phyloP scores from a whole-genome alignment of 2,113 vertebrate species.

The Canis aureus region DNA sequence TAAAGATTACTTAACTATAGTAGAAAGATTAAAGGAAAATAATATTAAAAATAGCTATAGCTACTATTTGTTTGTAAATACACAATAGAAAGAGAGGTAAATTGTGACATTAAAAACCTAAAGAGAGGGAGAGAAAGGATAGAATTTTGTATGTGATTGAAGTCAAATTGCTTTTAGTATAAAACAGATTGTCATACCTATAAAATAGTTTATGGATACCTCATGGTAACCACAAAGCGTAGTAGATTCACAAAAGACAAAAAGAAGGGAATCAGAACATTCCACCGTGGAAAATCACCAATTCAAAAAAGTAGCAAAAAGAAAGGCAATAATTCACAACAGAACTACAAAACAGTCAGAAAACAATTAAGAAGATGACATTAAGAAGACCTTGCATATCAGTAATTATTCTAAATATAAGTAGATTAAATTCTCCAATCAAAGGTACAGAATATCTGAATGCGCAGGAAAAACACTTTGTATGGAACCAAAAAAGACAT shows the following conservation, averaged over 20 bases:
- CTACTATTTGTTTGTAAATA: not conserved
- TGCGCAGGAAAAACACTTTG: not conserved
- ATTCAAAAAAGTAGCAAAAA: not conserved
- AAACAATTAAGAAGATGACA: not conserved
- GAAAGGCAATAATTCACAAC: not conserved
- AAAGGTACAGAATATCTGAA: not conserved
- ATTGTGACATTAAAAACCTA: not conserved
- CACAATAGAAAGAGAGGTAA: not conserved
- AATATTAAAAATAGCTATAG: not conserved
- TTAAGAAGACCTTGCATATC: not conserved
- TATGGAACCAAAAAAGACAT: not conserved
- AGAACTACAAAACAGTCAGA: not conserved
- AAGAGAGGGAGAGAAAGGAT: not conserved
- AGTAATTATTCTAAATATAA: not conserved
- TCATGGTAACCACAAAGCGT: not conserved
- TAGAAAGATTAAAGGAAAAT: not conserved
- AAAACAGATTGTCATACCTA: not conserved
- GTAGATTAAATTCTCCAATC: not conserved
- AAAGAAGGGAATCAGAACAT: not conserved
- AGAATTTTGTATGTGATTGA: not conserved
- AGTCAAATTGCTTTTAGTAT: not conserved
- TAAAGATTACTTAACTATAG: not conserved
- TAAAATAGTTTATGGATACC: not conserved
- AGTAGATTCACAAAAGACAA: not conserved
- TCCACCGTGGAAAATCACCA: not conserved